These are phyloP conservation scores for Pachycephala philippinensis DNA, from an alignment of 2,113 vertebrate genomes.

Conservation along the genomic window DNA sequence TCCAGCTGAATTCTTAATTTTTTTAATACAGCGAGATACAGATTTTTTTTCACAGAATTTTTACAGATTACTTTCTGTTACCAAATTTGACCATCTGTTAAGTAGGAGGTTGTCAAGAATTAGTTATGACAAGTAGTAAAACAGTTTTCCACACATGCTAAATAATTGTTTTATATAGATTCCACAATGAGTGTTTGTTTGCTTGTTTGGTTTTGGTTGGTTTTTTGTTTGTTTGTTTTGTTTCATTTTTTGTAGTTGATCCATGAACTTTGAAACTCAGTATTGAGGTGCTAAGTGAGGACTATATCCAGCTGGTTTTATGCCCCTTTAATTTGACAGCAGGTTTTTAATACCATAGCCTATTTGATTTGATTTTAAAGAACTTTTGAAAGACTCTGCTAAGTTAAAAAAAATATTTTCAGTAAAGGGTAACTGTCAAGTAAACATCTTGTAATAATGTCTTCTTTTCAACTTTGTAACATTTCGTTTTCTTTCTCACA, in stretches of 20 bases:
- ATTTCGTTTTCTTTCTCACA: neutral
- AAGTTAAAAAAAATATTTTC: neutral
- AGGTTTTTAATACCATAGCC: neutral
- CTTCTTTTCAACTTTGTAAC: neutral
- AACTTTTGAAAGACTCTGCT: neutral
- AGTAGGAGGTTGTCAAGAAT: slow-evolving; percentile 56
- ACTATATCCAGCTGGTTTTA: neutral
- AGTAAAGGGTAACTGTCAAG: neutral
- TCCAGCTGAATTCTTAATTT: neutral
- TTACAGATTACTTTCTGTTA: slow-evolving; percentile 9
- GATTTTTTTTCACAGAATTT: neutral
- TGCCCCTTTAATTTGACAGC: neutral
- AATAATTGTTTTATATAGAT: slow-evolving; percentile 14
- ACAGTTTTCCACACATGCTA: slow-evolving; percentile 7
- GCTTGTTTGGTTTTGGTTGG: neutral
- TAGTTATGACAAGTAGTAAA: slow-evolving; percentile 43
- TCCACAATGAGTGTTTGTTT: neutral
- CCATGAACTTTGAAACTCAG: neutral
- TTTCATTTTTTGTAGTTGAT: neutral
- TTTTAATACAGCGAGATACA: neutral
- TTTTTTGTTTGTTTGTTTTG: neutral
- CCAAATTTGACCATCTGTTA: slow-evolving; percentile 40
- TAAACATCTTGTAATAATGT: neutral
- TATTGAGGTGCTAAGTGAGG: neutral
- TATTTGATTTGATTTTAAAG: neutral